Evolutionary conservation across 2,888 invertebrate species (phyloP).

Genomic region (Ophion ellenae): DNA sequence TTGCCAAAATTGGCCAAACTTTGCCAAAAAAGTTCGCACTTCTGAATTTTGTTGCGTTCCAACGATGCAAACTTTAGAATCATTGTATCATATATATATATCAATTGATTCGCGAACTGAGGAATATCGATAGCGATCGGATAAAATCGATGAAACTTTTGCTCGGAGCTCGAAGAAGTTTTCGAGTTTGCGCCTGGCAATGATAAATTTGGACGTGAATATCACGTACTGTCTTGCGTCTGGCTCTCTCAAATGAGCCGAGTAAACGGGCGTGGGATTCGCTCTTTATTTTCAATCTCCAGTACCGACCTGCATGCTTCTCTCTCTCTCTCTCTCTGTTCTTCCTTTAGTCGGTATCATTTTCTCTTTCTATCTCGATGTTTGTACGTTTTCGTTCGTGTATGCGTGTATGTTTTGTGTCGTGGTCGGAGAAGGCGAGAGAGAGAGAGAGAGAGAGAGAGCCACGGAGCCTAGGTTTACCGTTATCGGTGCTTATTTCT

Average conservation of each 20-base stretch:
- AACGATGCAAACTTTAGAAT: too few species aligned
- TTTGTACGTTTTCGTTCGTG: background rate
- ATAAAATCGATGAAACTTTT: too few species aligned
- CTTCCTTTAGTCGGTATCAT: background rate
- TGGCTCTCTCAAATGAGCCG: conserved; percentile 38
- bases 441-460: background rate
- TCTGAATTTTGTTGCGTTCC: too few species aligned
- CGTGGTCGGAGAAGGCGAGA: conserved; percentile 18
- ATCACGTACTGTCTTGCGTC: background rate
- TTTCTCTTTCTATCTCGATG: background rate
- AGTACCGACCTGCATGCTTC: background rate
- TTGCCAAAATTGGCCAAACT: too few species aligned
- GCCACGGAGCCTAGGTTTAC: conserved; percentile 40
- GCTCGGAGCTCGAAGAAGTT: too few species aligned
- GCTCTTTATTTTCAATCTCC: conserved; percentile 55
- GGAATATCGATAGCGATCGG: too few species aligned
- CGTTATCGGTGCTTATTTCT: conserved; percentile 59
- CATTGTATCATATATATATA: too few species aligned
- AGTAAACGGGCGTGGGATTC: conserved; percentile 58
- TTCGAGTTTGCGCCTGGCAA: too few species aligned
- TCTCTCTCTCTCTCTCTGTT: background rate
- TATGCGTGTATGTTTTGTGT: conserved; percentile 20
- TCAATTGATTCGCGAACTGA: too few species aligned
- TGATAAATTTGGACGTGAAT: background rate
- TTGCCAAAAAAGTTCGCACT: too few species aligned